Evolutionary conservation across 2,113 vertebrate genomes (phyloP).

Genomic region (Vimba vimba): DNA sequence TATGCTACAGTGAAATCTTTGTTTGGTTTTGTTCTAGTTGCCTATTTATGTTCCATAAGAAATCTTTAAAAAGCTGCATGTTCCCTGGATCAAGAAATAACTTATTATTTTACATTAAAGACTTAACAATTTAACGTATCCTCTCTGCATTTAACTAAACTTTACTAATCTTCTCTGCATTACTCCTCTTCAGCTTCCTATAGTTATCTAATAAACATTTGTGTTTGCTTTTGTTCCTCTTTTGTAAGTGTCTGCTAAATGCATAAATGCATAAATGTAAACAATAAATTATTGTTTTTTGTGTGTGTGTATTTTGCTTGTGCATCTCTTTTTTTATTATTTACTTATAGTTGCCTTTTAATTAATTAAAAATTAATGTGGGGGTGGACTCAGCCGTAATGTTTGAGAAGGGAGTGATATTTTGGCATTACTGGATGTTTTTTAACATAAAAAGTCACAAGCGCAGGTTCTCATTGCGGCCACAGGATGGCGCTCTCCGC

Average conservation of each 20-base stretch:
- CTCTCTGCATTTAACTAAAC: no score
- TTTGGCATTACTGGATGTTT: not conserved
- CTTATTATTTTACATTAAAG: not conserved
- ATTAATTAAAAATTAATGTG: no score
- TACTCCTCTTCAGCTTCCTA: no score
- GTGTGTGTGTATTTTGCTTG: not conserved
- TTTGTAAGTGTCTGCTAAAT: no score
- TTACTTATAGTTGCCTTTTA: not conserved
- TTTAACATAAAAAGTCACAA: not conserved
- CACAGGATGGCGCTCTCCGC: not conserved
- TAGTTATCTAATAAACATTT: no score
- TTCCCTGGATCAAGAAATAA: no score
- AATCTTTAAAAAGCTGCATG: not conserved
- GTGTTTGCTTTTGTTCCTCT: no score
- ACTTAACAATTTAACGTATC: no score
- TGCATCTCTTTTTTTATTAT: not conserved
- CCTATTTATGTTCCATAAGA: not conserved
- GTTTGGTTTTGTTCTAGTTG: not conserved
- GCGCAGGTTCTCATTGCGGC: not conserved
- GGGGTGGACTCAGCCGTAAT: no score
- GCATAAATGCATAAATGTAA: not conserved
- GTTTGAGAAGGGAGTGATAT: no score
- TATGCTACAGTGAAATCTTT: not conserved
- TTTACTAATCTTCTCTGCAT: no score
- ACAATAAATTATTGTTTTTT: not conserved